Percentiles rank a stretch among this genome's conserved stretches.
Conservation (phyloP, 2,888 invertebrate species). For the Scaptomyza polygonia region DNA sequence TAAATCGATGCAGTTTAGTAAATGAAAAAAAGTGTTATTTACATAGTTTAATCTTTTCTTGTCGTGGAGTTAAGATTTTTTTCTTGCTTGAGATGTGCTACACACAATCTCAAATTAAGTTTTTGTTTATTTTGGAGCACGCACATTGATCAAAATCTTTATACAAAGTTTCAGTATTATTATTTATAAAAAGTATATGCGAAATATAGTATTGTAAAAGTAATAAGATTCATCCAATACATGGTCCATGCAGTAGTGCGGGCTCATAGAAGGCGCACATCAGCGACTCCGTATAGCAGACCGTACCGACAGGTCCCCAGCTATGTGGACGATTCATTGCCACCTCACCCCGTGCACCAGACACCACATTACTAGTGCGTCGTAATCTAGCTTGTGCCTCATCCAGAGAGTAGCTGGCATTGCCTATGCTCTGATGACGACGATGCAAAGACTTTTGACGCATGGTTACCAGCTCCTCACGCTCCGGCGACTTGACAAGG, state of each 20-base stretch:
- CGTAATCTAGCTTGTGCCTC: slow-evolving; percentile 61
- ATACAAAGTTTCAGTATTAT: slow-evolving; percentile 56
- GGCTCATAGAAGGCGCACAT: slow-evolving; percentile 90
- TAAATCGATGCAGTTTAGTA: slow-evolving; percentile 28
- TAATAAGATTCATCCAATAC: slow-evolving; percentile 86
- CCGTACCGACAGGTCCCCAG: slow-evolving; percentile 84
- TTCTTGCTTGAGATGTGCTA: slow-evolving; percentile 53
- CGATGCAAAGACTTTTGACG: slow-evolving; percentile 80
- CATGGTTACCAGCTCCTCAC: slow-evolving; percentile 78
- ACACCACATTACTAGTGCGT: slow-evolving; percentile 78
- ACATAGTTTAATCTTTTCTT: slow-evolving; percentile 43
- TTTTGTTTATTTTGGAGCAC: slow-evolving; percentile 56
- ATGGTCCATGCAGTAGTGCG: slow-evolving; percentile 94
- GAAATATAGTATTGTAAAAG: slow-evolving; percentile 16
- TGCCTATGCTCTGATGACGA: slow-evolving; percentile 82
- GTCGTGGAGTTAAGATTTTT: background rate
- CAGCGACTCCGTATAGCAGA: slow-evolving; percentile 88
- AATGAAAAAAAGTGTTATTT: slow-evolving; percentile 66
- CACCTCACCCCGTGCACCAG: slow-evolving; percentile 77
- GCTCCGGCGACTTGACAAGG: slow-evolving; percentile 54
- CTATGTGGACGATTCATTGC: slow-evolving; percentile 80
- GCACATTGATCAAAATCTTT: slow-evolving; percentile 61
- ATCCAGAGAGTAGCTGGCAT: slow-evolving; percentile 80
- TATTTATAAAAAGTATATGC: slow-evolving; percentile 18
- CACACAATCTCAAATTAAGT: slow-evolving; percentile 60